Evolutionary conservation across 1,140 invertebrate species (phyloP).

Genomic region (Drosophila pachea): DNA sequence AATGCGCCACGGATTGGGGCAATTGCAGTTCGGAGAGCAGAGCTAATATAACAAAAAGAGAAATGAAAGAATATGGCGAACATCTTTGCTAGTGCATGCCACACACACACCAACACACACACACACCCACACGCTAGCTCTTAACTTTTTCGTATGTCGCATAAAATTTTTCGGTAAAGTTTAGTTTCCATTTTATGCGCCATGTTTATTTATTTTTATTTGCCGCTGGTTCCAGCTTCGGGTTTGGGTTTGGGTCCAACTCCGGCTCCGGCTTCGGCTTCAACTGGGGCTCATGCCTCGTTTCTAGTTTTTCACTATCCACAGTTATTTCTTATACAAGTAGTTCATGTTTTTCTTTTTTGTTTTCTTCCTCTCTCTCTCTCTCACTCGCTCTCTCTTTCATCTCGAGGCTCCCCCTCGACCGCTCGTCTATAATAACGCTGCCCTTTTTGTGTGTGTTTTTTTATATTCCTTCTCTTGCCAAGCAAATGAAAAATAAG

Average conservation of each 20-base stretch:
- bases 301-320: constrained; percentile 65
- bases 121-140: constrained; percentile 33
- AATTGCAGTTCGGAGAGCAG: constrained; percentile 13
- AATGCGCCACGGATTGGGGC: constrained; percentile 33
- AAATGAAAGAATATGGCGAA: constrained; percentile 9
- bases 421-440: constrained; percentile 13
- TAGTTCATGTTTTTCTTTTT: constrained; percentile 34
- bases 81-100: constrained; percentile 13
- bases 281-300: constrained; percentile 19
- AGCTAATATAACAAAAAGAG: constrained; percentile 25
- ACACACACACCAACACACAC: constrained; percentile 30
- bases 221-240: too few relatives aligned
- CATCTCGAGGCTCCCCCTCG: constrained; percentile 8
- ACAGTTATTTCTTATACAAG: constrained; percentile 67
- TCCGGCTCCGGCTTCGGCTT: constrained; percentile 15
- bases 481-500: constrained; percentile 73
- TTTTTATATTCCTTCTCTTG: constrained; percentile 13
- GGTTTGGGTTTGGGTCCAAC: too few relatives aligned
- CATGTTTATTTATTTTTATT: constrained; percentile 77
- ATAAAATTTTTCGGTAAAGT: constrained; percentile 71
- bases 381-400: constrained; percentile 53
- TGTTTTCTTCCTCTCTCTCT: constrained; percentile 45
- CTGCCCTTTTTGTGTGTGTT: constrained; percentile 47
- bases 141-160: constrained; percentile 59
- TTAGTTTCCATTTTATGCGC: constrained; percentile 76